Evolutionary conservation across 2,888 invertebrate species (phyloP).

Genomic region (Stegophylla sp.): DNA sequence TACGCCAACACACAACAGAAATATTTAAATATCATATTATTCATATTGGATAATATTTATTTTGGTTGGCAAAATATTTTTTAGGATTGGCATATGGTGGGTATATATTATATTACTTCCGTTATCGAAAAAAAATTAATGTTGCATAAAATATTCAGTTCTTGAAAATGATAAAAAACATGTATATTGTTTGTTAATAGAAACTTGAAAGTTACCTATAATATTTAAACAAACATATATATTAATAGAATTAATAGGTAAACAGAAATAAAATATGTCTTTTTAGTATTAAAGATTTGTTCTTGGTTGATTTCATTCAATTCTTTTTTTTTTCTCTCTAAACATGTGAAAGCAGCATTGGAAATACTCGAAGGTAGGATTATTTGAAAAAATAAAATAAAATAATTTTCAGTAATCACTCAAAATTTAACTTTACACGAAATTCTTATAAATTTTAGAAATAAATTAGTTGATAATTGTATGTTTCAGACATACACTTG

Average conservation of each 20-base stretch:
- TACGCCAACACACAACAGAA: slow-evolving; percentile 53
- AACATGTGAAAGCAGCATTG: slow-evolving; percentile 52
- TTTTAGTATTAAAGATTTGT: not conserved
- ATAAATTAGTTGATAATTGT: slow-evolving; percentile 37
- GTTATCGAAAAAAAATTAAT: slow-evolving; percentile 23
- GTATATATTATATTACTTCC: slow-evolving; percentile 36
- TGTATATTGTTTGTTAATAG: not conserved
- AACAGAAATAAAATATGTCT: not conserved
- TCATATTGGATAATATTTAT: slow-evolving; percentile 50
- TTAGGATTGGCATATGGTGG: slow-evolving; percentile 48
- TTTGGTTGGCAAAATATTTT: slow-evolving; percentile 40
- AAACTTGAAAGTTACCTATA: not conserved
- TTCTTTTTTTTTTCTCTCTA: slow-evolving; percentile 11
- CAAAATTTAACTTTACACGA: slow-evolving; percentile 22
- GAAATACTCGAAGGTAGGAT: slow-evolving; percentile 57
- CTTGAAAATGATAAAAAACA: not conserved
- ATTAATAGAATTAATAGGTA: not conserved
- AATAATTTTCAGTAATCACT: too few relatives aligned
- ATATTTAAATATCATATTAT: slow-evolving; percentile 52
- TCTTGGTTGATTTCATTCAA: not conserved
- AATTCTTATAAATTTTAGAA: slow-evolving; percentile 9
- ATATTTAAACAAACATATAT: too few relatives aligned
- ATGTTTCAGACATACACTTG: slow-evolving; percentile 84
- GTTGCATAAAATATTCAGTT: not conserved
- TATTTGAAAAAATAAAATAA: not conserved